Evolutionary conservation across 2,797 vertebrate genomes (phyloP).

Genomic region (Diglossa cyanea): DNA sequence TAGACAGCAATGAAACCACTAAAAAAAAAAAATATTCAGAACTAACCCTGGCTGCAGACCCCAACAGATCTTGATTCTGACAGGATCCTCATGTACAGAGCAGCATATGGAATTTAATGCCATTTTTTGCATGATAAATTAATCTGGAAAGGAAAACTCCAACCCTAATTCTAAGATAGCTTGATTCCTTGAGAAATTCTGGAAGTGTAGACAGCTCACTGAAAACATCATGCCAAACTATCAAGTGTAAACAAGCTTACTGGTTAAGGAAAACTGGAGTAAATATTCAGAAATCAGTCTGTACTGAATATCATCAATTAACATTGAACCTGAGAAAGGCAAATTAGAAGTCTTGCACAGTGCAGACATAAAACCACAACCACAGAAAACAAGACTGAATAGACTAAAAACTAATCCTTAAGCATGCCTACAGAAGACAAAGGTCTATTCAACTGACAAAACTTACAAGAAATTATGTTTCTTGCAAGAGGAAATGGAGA

Average conservation of each 20-base stretch:
- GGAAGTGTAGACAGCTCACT: background rate
- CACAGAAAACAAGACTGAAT: background rate
- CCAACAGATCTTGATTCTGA: background rate
- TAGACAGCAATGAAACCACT: background rate
- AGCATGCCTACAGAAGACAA: background rate
- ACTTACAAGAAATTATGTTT: background rate
- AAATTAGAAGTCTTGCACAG: background rate
- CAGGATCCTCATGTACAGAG: background rate
- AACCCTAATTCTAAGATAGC: background rate
- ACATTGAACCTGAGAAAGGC: fast-evolving
- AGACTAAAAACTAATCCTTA: background rate
- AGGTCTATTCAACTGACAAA: background rate
- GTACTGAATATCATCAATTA: background rate
- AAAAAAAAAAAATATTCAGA: background rate
- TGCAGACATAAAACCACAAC: background rate
- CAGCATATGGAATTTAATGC: background rate
- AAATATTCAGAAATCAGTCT: background rate
- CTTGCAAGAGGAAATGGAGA: background rate
- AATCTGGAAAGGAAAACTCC: background rate
- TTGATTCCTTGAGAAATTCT: background rate
- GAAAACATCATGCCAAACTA: background rate
- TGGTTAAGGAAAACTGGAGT: background rate
- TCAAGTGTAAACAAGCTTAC: background rate
- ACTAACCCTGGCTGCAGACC: background rate
- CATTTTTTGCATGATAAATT: background rate